Evolutionary conservation across 2,113 vertebrate genomes (phyloP), one percentile per base, ranked within the genome.

Genomic region (Rhagologus leucostigma): DNA sequence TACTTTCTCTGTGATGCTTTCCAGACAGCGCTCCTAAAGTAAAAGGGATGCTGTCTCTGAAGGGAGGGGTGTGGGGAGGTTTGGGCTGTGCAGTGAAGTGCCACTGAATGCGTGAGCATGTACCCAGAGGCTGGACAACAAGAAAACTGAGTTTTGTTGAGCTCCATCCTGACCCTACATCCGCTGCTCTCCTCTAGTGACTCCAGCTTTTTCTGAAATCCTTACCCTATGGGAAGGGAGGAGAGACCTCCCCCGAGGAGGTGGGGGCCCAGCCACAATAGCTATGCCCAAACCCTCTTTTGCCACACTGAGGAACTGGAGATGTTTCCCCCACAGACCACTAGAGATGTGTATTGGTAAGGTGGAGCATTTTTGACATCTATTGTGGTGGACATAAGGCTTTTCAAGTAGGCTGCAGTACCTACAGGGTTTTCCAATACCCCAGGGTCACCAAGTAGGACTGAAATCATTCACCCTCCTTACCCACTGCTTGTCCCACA

Each of bases 81-180:
- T 37, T 70, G 62, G 37, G 29, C 62, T 79, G 4, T 64, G 70
- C 47, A 13, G 23, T 39, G 21, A 22, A n/a, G 7, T 24, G 19
- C 22, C 0, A 0, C 3, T 74, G 63, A 29, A 52, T 1, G 9
- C 0, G 0, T 17, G 17, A 60, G 3, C 41, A 7, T 3, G 6
- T 49, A 37, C 37, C 7, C 0, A 0, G 46, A 67, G 60, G 23
- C 27, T 50, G 52, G 39, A 10, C 47, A 75, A 23, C 39, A 67
- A 7, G 17, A 77, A 87, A 91, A 41, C n/a, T 32, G 32, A 44
- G 21, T 39, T 73, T 46, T 80, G n/a, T 23, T 89, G 73, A 44
- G 23, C 41, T 87, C 27, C 12, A 44, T 13, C 23, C 44, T 1
- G 2, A 11, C 32, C 13, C 77, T 62, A 15, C 37, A 37, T 77